phyloP scores from a whole-genome alignment of 2,113 vertebrate genomes.

The zebrafish (Danio rerio) region DNA sequence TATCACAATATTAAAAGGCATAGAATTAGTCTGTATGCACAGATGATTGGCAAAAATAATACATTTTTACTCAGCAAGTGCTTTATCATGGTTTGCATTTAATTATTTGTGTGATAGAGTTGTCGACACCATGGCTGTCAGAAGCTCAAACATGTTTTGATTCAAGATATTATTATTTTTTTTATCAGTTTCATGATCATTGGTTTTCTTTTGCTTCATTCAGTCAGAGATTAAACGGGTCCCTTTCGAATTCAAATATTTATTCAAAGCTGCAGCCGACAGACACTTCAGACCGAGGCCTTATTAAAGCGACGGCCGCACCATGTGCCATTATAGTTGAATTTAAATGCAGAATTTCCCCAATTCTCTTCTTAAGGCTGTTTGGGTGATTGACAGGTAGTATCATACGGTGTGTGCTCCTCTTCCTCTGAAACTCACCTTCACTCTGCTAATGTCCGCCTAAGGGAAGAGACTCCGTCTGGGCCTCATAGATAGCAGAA shows the following conservation, averaged over 20 bases:
- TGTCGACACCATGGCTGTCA: constrained; percentile 47
- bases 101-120: constrained; percentile 22
- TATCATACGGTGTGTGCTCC: neutral
- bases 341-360: neutral
- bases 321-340: constrained; percentile 9
- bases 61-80: too few species aligned
- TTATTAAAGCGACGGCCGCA: neutral
- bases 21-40: too few species aligned
- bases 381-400: constrained; percentile 14
- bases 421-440: constrained; percentile 28
- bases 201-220: neutral
- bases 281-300: neutral
- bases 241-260: neutral
- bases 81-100: too few species aligned
- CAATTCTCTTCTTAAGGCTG: neutral
- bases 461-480: constrained; percentile 25
- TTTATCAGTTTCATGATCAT: constrained; percentile 1
- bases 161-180: neutral
- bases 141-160: constrained; percentile 3
- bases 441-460: constrained; percentile 23
- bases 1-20: too few species aligned
- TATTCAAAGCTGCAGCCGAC: neutral
- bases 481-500: constrained; percentile 18
- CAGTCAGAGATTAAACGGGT: neutral
- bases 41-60: too few species aligned